A percentile compares a stretch with the other conserved stretches of the same genome.
Evolutionary conservation across 2,113 vertebrate species (phyloP).

Genomic region (Bettongia penicillata): DNA sequence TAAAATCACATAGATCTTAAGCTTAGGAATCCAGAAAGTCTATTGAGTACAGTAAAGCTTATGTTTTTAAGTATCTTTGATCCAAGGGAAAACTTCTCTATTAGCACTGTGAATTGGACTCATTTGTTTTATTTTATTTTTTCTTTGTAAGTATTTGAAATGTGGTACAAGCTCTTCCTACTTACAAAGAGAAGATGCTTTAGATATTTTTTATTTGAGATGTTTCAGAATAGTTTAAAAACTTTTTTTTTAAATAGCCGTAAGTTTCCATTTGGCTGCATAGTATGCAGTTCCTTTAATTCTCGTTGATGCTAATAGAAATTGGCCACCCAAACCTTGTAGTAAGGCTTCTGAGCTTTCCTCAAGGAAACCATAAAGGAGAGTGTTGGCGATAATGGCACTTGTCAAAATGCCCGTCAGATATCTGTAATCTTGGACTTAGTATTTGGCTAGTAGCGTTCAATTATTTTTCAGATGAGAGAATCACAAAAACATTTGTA

Average conservation of each 20-base stretch:
- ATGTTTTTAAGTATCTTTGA: constrained; percentile 68
- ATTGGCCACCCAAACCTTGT: constrained; percentile 45
- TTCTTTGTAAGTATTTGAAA: not conserved
- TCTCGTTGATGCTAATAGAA: constrained; percentile 9
- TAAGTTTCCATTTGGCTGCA: constrained; percentile 24
- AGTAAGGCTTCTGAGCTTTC: constrained; percentile 44
- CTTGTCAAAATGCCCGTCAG: constrained; percentile 29
- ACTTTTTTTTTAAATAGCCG: not conserved
- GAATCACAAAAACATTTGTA: constrained; percentile 77
- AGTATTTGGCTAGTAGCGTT: constrained; percentile 77
- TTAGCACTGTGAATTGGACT: constrained; percentile 61
- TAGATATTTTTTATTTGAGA: constrained; percentile 38
- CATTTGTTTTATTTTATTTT: constrained; percentile 58
- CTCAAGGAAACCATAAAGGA: constrained; percentile 54
- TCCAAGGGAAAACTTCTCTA: constrained; percentile 70
- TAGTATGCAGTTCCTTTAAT: not conserved
- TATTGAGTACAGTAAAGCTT: constrained; percentile 68
- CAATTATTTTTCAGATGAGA: constrained; percentile 76
- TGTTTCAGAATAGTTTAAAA: constrained; percentile 56
- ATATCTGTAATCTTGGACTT: constrained; percentile 60
- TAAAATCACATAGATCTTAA: constrained; percentile 79
- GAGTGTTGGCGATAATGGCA: constrained; percentile 34
- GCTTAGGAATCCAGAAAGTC: constrained; percentile 81
- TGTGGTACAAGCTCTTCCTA: not conserved
- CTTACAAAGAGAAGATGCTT: not conserved